Evolutionary conservation across 2,113 vertebrate genomes (phyloP).

Genomic region (Stegastes partitus): DNA sequence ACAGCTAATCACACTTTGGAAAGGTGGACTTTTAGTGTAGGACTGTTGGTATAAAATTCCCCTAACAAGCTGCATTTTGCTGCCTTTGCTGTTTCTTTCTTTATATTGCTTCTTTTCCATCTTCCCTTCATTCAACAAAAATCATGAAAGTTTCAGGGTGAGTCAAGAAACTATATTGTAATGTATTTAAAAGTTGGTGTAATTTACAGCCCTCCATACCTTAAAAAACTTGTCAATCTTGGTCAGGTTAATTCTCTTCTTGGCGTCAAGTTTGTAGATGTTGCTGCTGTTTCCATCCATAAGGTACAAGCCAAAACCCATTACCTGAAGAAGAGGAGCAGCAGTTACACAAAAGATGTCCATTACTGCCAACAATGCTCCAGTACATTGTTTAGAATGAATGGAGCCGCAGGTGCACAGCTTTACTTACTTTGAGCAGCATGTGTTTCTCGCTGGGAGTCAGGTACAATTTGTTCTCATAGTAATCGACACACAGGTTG

Average conservation of each 20-base stretch:
- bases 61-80: no score
- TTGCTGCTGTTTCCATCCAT: slow-evolving; percentile 98
- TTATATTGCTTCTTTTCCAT: no score
- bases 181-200: no score
- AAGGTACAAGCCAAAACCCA: slow-evolving; percentile 98
- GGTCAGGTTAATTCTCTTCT: slow-evolving; percentile 96
- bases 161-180: neutral
- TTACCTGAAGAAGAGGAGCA: slow-evolving; percentile 86
- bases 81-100: no score
- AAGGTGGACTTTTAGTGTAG: no score
- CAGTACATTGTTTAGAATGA: neutral
- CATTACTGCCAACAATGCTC: neutral
- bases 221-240: slow-evolving; percentile 99
- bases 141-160: no score
- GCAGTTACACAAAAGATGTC: neutral
- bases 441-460: slow-evolving; percentile 97
- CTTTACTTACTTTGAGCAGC: slow-evolving; percentile 92
- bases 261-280: slow-evolving; percentile 97
- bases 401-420: neutral
- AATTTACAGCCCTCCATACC: slow-evolving; percentile 76
- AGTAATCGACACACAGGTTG: slow-evolving; percentile 97
- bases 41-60: no score
- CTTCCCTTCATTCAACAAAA: no score
- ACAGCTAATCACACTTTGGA: no score
- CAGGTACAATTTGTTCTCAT: slow-evolving; percentile 98